phyloP scores from a whole-genome alignment of 2,113 vertebrate species.

The Halcyon senegalensis region DNA sequence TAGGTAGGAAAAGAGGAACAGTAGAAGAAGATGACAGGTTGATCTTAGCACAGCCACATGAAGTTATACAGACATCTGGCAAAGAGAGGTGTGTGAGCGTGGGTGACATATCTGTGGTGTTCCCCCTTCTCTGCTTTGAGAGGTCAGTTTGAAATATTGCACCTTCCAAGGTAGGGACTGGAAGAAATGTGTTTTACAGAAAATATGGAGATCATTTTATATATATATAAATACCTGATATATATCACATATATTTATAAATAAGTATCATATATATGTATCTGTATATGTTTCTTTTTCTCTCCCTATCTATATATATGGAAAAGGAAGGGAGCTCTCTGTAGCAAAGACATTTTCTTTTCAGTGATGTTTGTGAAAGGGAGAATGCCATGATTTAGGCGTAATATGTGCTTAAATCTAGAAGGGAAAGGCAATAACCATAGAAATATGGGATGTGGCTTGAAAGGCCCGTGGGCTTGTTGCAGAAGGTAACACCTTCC shows the following conservation, averaged over 20 bases:
- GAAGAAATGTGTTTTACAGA: not conserved
- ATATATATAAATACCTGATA: too few relatives aligned
- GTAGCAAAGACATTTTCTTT: not conserved
- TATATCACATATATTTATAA: too few relatives aligned
- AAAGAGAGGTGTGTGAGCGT: rapidly evolving
- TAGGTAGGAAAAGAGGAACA: not conserved
- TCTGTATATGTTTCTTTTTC: not conserved
- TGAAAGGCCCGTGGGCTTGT: not conserved
- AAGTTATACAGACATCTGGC: not conserved
- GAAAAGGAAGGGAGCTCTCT: not conserved
- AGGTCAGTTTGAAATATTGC: not conserved
- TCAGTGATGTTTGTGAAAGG: not conserved
- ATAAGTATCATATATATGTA: too few relatives aligned
- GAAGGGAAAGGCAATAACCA: not conserved
- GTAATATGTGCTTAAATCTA: not conserved
- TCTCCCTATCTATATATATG: not conserved
- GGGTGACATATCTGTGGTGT: not conserved
- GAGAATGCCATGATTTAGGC: not conserved
- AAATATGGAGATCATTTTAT: not conserved
- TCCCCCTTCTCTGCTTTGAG: not conserved
- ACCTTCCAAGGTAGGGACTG: not conserved
- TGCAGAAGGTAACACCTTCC: not conserved
- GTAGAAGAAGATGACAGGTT: not conserved
- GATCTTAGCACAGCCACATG: not conserved
- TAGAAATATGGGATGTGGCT: not conserved